Base-by-base conservation (phyloP, 2,888 invertebrate genomes). In the Amblyjoppa proteus region DNA sequence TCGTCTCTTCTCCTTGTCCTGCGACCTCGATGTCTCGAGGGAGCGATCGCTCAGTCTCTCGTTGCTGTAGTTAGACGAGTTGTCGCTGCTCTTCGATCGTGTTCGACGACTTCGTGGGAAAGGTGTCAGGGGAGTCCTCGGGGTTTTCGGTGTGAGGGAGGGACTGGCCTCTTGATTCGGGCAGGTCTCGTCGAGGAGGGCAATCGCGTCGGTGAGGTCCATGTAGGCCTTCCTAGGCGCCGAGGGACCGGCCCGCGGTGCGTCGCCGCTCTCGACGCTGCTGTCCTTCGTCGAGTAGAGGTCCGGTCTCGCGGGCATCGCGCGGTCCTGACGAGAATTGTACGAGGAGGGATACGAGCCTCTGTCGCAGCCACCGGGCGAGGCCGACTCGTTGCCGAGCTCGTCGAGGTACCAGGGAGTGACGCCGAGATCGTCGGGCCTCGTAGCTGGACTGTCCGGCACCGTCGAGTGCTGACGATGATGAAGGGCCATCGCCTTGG, bases 41-140 rank as follows among this genome's bases (percentile, higher is more conserved):
- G 90, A 91, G 6, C 89, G 90, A 13, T 93, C 93, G 82, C 91
- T 92, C 7, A 92, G 83, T 11, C 90, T 89, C 31, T 94, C 94
- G 88, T 91, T 92, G 79, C 93, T 93, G 85, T 92, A 93, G 75
- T 92, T 93, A 2, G 92, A 93, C 0, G 94, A 93, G 78, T 93
- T 93, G 76, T 94, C 94, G 85, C 94, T 94, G 87, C 93, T 94
- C 87, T 94, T 94, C 1, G 94, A 94, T 20, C 93, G 89, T 0
- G 93, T 92, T 0, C 93, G 87, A 79, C 93, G 93, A 69, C 89
- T 93, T 0, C 92, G 87, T 2, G 92, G 91, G 53, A 93, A 90
- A 0, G 92, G 91, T 3, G 92, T 93, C n/a, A 92, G 80, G 4
- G 93, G 93, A 0, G 93, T 93, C 73, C 92, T 88, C 0, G 93